Base-by-base conservation (phyloP, 1,140 invertebrate species). In the Danaus plexippus region DNA sequence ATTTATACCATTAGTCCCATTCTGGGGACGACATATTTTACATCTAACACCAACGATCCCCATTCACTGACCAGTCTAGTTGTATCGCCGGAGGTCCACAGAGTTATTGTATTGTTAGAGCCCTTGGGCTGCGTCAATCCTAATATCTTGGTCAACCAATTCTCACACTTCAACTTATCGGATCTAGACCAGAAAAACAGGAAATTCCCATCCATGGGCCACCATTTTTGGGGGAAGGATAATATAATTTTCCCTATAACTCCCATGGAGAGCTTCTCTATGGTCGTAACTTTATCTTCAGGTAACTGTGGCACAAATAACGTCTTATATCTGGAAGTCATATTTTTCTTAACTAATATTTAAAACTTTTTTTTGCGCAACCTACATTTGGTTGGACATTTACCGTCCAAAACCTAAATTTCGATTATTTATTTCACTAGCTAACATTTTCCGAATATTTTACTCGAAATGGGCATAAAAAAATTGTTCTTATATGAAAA, bases 191-290 rank as follows among this genome's bases (percentile, higher is more conserved):
- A 74, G 15, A 67, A 46, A 10, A 66, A 67, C 2, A 59, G 22
- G 9, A 62, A 70, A 1, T 22, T 40, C 6, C 18, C 22, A 1
- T 47, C 12, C 0, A 45, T 46, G 7, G 56, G 48, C 67, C 69
- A 68, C 66, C 66, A 72, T 2, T 43, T 13, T 7, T 66, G 47
- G 0, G 52, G 41, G 40, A 77, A 77, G 0, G 50, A 49, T 0
- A 77, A 47, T 9, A 74, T 57, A 11, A 74, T 64, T 54, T 77
- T 77, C n/a, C 60, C 66, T 9, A 77, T 41, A 5, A 73, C 44
- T 1, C 74, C 74, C 4, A 74, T 66, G 3, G 63, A 52, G 42
- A 72, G 11, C 11, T 56, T 62, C 0, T 76, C 22, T 44, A 76
- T 72, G 0, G 58, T 48, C 15, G 22, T 48, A 0, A 59, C 51